Evolutionary conservation across 2,797 vertebrate species (phyloP), one percentile per base, ranked within the genome.

Genomic region (Melanotaenia maccullochi): DNA sequence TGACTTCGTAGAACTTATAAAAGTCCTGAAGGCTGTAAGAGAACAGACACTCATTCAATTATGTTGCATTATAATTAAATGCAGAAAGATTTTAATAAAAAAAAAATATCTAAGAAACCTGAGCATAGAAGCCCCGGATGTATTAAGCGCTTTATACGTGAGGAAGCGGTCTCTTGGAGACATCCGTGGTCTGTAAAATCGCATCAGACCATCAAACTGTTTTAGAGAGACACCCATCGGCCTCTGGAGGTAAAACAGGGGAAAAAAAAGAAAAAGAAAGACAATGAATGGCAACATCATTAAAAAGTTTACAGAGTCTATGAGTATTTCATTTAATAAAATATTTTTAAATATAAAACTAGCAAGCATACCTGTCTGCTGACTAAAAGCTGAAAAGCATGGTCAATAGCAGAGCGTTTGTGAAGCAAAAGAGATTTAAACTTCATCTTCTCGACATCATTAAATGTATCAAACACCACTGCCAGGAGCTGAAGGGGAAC

Each of bases 381-480:
- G 68, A 97, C 82, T n/a, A 99, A 94, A 73, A 99, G 90, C 79
- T 91, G 93, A 76, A 96, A 98, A 30, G 98, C 97, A 0, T 97
- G 97, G 81, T 97, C 96, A 1, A 97, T 94, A 55, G 98, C 98
- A 0, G 95, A 96, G 68, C 97, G 96, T 80, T 98, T 99, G 88
- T 99, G 98, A 81, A 99, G 94, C 81, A 99, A 91, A 74, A 99
- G 87, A 9, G 97, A 98, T 89, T 98, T 98, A 75, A 99, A 99
- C 91, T 99, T 99, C 94, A 93, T 97, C 89, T 98, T 99, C 91
- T 99, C 97, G 0, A 99, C 96, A 42, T 96, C 97, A 3, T 96
- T 99, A 86, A 99, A 99, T 0, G 98, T 98, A 85, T 99, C 97
- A 0, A 99, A 99, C 76, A 99, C 98, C 13, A 99, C 98, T 0